Evolutionary conservation across 2,888 invertebrate genomes (phyloP), one percentile per base, ranked within the genome.

Genomic region (Drosophila emarginata): DNA sequence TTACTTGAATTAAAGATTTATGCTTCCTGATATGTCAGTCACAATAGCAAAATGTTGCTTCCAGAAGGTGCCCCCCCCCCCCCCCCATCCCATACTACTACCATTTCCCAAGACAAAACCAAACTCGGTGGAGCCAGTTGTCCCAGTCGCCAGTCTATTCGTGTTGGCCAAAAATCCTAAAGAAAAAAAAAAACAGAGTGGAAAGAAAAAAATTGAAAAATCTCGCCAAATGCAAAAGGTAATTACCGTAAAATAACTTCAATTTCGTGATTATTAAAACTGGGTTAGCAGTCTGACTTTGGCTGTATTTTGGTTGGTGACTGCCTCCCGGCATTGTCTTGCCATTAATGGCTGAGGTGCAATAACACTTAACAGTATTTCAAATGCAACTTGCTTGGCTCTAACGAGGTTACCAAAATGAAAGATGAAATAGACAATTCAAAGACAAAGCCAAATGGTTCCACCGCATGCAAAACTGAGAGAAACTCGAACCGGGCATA

Each of bases 201-300:
- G 6, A 26, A 5, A 6, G 6, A 26, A 65, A 67, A 62, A 53
- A 68, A 68, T 64, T 61, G 59, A 75, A 75, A 72, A 75, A 78
- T 78, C 80, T 63, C 54, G 63, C 61, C 56, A 76, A 80, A 79
- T 79, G 69, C 72, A 80, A 83, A 79, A 78, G 77, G 79, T 86
- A 88, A 89, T 88, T 88, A 88, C 78, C 77, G 74, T 73, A 67
- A 65, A 76, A 74, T 75, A 78, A 85, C 86, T 85, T 85, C 78
- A 78, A 81, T 78, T 81, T 88, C 88, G 88, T 89, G 88, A 79
- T 87, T 81, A 79, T 79, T 74, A 77, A 85, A 88, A 89, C 79
- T 88, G 79, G 88, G 89, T 86, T 87, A 86, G 86, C 71, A 76
- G 74, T 56, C 54, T 69, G 32, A 50, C 15, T 59, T 28, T 15